A percentile compares a stretch with the other conserved stretches of the same genome.
phyloP scores from a whole-genome alignment of 1,140 invertebrate species.

The Nasonia longicornis region DNA sequence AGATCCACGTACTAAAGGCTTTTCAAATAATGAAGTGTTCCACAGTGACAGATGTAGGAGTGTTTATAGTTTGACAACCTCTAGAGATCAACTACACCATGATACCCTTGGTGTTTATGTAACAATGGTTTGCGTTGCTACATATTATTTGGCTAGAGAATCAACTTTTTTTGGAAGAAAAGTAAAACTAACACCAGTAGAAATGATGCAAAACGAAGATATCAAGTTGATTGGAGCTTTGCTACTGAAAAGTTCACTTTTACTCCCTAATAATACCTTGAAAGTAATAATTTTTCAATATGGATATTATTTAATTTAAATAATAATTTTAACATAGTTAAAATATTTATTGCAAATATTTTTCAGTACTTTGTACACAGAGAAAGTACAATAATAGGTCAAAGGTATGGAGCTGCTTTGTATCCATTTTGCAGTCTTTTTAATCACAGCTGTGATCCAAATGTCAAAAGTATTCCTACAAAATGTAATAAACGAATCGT shows the following conservation, averaged over 20 bases:
- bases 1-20: not conserved
- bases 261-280: not conserved
- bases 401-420: not conserved
- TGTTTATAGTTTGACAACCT: not conserved
- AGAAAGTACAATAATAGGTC: not conserved
- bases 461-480: constrained; percentile 13
- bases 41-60: not conserved
- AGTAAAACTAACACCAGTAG: not conserved
- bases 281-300: not conserved
- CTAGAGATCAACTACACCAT: not conserved
- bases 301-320: not conserved
- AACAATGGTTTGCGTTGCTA: not conserved
- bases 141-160: not conserved
- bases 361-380: not conserved
- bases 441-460: constrained; percentile 30
- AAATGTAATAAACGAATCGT: not conserved
- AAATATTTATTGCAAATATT: not conserved
- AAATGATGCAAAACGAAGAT: not conserved
- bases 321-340: not conserved
- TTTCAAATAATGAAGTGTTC: not conserved
- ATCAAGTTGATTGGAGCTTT: not conserved
- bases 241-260: not conserved
- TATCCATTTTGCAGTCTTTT: constrained; percentile 17
- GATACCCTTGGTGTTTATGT: not conserved
- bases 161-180: not conserved